phyloP scores from a whole-genome alignment of 1,140 invertebrate genomes.

The Tetragnatha versicolor region DNA sequence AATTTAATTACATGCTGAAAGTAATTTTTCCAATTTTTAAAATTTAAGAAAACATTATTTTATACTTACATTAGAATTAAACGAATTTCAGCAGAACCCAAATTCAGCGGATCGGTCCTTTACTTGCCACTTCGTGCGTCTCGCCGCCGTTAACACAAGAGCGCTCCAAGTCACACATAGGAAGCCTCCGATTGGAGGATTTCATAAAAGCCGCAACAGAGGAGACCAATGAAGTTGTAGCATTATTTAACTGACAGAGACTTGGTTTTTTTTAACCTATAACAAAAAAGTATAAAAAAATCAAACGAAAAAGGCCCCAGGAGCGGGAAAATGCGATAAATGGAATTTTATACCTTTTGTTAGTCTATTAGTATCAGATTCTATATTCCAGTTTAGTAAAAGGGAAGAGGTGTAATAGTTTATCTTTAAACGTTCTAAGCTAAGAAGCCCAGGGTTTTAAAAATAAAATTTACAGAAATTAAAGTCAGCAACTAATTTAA shows the following conservation, averaged over 20 bases:
- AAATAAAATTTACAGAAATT: no score
- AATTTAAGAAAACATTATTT: neutral
- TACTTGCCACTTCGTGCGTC: slow-evolving; percentile 1
- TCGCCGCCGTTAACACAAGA: slow-evolving; percentile 34
- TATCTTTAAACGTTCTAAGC: no score
- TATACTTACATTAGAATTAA: slow-evolving; percentile 44
- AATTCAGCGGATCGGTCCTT: neutral
- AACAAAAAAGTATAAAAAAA: slow-evolving; percentile 11
- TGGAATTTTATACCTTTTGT: no score
- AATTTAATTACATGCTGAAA: neutral
- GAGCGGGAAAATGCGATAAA: slow-evolving; percentile 25
- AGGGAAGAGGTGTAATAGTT: no score
- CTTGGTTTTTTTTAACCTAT: slow-evolving; percentile 40
- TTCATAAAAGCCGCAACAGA: slow-evolving; percentile 41
- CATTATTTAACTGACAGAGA: slow-evolving; percentile 44
- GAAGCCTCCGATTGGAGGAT: slow-evolving; percentile 33
- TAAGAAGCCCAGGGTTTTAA: no score
- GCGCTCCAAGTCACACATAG: slow-evolving; percentile 34
- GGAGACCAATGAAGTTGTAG: slow-evolving; percentile 3
- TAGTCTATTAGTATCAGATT: no score
- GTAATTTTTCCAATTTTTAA: neutral
- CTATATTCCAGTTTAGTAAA: no score
- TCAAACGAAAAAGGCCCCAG: slow-evolving; percentile 1
- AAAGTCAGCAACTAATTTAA: no score
- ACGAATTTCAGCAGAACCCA: neutral